phyloP scores from a whole-genome alignment of 2,797 vertebrate genomes.

The Bradypus variegatus region DNA sequence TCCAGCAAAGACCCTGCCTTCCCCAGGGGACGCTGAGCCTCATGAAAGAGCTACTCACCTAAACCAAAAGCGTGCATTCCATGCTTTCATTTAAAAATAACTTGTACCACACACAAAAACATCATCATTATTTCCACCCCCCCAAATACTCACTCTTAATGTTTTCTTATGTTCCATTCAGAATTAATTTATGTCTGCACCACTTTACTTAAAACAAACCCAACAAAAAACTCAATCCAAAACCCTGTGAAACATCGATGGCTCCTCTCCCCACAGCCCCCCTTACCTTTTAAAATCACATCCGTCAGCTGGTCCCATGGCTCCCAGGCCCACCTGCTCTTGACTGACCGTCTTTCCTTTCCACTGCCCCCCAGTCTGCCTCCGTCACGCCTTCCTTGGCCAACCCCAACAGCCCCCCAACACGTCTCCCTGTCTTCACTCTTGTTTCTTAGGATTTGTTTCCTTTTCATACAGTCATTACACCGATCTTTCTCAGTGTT shows the following conservation, averaged over 20 bases:
- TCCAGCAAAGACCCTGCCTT: background rate
- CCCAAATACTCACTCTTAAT: background rate
- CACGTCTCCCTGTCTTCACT: background rate
- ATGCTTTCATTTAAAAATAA: background rate
- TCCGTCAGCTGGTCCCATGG: background rate
- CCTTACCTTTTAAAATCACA: too few species aligned
- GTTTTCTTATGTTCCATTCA: background rate
- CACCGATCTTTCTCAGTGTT: background rate
- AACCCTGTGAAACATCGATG: background rate
- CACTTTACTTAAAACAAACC: background rate
- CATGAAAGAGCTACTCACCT: background rate
- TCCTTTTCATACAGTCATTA: background rate
- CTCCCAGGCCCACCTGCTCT: background rate
- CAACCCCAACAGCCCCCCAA: background rate
- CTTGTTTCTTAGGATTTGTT: background rate
- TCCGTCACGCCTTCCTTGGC: background rate
- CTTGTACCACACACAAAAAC: background rate
- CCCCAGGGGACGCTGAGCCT: background rate
- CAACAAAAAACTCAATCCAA: rapidly evolving
- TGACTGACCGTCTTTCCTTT: background rate
- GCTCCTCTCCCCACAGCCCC: background rate
- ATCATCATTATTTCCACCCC: background rate
- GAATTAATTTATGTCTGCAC: background rate
- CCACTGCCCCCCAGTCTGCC: rapidly evolving
- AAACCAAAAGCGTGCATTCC: background rate